Percentiles rank a stretch among this genome's conserved stretches.
These are phyloP conservation scores for Spea bombifrons DNA, from an alignment of 2,113 vertebrate species.

Conservation along the genomic window DNA sequence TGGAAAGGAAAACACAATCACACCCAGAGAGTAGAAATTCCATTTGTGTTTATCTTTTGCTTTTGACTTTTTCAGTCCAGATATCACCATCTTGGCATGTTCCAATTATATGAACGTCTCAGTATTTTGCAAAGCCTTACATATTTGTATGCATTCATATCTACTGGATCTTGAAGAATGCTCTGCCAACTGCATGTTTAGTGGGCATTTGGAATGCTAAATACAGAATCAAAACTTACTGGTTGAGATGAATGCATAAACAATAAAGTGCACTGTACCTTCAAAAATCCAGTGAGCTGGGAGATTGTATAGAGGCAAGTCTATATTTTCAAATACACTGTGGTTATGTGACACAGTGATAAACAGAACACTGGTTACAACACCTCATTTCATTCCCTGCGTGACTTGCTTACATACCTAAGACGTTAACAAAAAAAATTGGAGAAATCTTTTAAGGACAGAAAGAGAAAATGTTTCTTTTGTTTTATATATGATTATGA, in stretches of 20 bases:
- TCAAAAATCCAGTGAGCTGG: not conserved
- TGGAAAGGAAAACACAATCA: conserved; percentile 21
- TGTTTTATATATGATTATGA: too few relatives aligned
- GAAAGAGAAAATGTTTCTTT: too few relatives aligned
- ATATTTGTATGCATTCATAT: conserved; percentile 1
- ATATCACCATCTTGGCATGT: not conserved
- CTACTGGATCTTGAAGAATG: not conserved
- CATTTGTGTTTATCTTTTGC: conserved; percentile 21
- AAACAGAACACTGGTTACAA: not conserved
- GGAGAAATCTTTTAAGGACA: too few relatives aligned
- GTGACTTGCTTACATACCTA: not conserved
- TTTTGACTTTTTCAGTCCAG: conserved; percentile 1
- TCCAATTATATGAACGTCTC: conserved; percentile 2
- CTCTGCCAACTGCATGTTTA: not conserved
- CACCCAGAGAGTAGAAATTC: conserved; percentile 19
- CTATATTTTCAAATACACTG: too few relatives aligned
- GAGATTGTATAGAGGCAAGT: not conserved
- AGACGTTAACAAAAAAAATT: not conserved
- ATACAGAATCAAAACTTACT: not conserved
- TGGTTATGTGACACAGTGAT: not conserved
- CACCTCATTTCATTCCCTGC: not conserved
- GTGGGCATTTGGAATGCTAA: conserved; percentile 1
- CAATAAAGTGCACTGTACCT: not conserved
- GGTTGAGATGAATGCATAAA: conserved; percentile 1
- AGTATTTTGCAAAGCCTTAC: not conserved